Evolutionary conservation across 2,797 vertebrate species (phyloP), one percentile per base, ranked within the genome.

Genomic region (Galago senegalensis): DNA sequence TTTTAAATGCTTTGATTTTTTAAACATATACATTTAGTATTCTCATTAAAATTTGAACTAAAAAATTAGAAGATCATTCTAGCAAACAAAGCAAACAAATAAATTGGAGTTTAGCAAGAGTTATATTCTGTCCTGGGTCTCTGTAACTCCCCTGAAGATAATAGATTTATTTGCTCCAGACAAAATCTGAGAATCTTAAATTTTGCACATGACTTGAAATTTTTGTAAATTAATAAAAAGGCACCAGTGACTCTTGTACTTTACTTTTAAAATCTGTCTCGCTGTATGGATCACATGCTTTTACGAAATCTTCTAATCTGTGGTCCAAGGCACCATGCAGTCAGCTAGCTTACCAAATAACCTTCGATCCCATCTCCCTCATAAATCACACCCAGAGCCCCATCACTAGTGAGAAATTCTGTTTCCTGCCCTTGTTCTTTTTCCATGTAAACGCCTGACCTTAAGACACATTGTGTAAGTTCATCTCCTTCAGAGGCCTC

Each of bases 41-140:
- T 92, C 77, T 95, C 73, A 95, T 93, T 84, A 75, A 89, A 81
- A 87, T 73, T 77, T 80, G 58, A 81, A 86, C 85, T 31, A 84
- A 95, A 92, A 76, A 85, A 37, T 29, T 80, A n/a, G 91, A 93
- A 73, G 10, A 34, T 92, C 34, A 87, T 53, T 49, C 49, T 70
- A 60, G 58, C 53, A 77, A 91, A 95, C 25, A 27, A 61, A 92
- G 37, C 65, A 31, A 67, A 67, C n/a, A 67, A 18, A 67, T 67
- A 18, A 67, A 67, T 31, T 67, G 8, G 31, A 20, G 31, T 67
- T 67, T n/a, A 67, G 80, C 27, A 70, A 75, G 63, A 89, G 18
- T 79, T 72, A 31, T 13, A 2, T 75, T 79, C 23, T 86, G 40
- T 61, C 72, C 37, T 81, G 90, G 60, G 80, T 87, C 89, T 87